Evolutionary conservation across 1,140 invertebrate genomes (phyloP).

Genomic region (Acarapis woodi): DNA sequence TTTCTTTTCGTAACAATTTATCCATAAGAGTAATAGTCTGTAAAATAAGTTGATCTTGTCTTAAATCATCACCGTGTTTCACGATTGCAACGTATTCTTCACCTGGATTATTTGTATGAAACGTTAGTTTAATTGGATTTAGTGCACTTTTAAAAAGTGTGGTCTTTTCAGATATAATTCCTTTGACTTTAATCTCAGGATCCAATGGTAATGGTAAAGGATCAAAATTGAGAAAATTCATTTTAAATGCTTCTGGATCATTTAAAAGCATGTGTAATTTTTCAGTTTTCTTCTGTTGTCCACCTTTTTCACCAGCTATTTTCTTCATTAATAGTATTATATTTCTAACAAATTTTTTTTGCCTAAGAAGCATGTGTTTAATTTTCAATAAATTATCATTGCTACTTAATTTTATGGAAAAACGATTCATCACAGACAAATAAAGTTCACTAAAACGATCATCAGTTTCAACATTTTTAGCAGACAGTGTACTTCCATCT

Average conservation of each 20-base stretch:
- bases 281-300: slow-evolving; percentile 61
- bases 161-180: slow-evolving; percentile 53
- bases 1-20: slow-evolving; percentile 52
- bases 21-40: slow-evolving; percentile 96
- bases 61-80: slow-evolving; percentile 91
- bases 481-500: neutral
- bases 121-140: slow-evolving; percentile 87
- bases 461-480: neutral
- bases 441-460: slow-evolving; percentile 41
- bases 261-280: slow-evolving; percentile 46
- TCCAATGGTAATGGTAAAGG: slow-evolving; percentile 47
- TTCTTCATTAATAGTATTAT: slow-evolving; percentile 62
- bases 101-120: slow-evolving; percentile 34
- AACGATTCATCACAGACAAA: slow-evolving; percentile 53
- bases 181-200: slow-evolving; percentile 60
- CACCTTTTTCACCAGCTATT: slow-evolving; percentile 68
- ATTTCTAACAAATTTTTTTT: slow-evolving; percentile 67
- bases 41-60: slow-evolving; percentile 90
- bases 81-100: slow-evolving; percentile 80
- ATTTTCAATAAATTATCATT: too few relatives aligned
- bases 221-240: slow-evolving; percentile 71
- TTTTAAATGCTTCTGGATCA: slow-evolving; percentile 48
- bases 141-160: slow-evolving; percentile 82
- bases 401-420: slow-evolving; percentile 28
- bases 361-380: slow-evolving; percentile 38